Evolutionary conservation across 2,797 vertebrate species (phyloP).

Genomic region (Acanthurus lineatus): DNA sequence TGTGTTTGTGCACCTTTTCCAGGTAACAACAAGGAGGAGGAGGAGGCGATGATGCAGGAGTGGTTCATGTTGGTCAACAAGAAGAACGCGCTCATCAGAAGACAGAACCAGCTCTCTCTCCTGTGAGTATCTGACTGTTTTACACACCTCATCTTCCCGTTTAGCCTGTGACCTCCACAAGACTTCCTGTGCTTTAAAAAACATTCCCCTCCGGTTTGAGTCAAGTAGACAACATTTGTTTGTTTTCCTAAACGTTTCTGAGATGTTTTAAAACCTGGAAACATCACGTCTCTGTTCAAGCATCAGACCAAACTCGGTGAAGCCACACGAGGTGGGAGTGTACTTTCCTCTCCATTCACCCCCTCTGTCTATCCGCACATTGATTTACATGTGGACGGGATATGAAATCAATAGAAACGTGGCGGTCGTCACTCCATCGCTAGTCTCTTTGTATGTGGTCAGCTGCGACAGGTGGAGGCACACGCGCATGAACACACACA

Average conservation of each 20-base stretch:
- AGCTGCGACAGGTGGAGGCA: conserved; percentile 73
- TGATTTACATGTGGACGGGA: conserved; percentile 78
- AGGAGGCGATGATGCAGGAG: conserved; percentile 99
- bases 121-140: conserved; percentile 86
- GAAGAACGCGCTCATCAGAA: conserved; percentile 97
- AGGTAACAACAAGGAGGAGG: conserved; percentile 98
- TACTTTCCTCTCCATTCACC: conserved; percentile 54
- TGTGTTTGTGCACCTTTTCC: conserved; percentile 40
- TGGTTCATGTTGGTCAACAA: conserved; percentile 99
- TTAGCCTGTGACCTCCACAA: too few relatives aligned
- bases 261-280: not conserved
- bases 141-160: too few relatives aligned
- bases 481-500: conserved; percentile 31
- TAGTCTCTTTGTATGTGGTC: conserved; percentile 76
- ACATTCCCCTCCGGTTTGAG: not conserved
- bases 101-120: conserved; percentile 98
- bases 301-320: conserved; percentile 28
- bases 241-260: not conserved
- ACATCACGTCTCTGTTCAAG: not conserved
- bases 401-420: conserved; percentile 81
- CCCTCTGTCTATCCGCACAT: conserved; percentile 67
- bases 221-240: not conserved
- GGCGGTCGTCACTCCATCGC: conserved; percentile 66
- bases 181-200: not conserved
- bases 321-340: conserved; percentile 20